Evolutionary conservation across 2,797 vertebrate genomes (phyloP).

Genomic region (Neoniphon sammara): DNA sequence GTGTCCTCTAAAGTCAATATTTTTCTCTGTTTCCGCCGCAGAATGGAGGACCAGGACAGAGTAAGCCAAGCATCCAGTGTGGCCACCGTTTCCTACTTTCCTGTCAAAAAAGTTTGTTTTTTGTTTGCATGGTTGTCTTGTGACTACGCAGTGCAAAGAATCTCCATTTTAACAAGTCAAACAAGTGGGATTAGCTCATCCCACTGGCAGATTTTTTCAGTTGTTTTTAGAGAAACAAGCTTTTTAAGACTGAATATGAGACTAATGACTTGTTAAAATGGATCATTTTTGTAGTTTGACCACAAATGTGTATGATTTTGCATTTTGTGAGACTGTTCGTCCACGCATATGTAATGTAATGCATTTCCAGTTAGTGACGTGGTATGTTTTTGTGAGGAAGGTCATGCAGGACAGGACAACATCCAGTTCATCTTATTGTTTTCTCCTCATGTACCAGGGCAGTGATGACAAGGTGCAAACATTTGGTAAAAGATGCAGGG

Average conservation of each 20-base stretch:
- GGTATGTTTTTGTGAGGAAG: constrained; percentile 1
- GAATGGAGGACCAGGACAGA: constrained; percentile 89
- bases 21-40: constrained; percentile 47
- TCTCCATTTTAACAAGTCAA: too few relatives aligned
- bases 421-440: constrained; percentile 40
- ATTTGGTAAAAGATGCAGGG: constrained; percentile 89
- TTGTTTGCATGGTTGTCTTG: not conserved
- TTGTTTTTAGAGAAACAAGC: too few relatives aligned
- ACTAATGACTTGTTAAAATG: too few relatives aligned
- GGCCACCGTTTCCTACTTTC: constrained; percentile 86
- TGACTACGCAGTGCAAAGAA: not conserved
- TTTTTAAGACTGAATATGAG: too few relatives aligned
- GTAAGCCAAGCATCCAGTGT: constrained; percentile 88
- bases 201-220: too few relatives aligned
- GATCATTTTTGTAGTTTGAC: too few relatives aligned
- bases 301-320: not conserved
- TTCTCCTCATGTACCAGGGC: constrained; percentile 55
- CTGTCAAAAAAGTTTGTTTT: constrained; percentile 79
- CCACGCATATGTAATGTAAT: not conserved
- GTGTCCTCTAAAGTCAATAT: constrained; percentile 11
- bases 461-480: constrained; percentile 83
- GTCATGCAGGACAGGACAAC: not conserved
- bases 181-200: too few relatives aligned
- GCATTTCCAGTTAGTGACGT: not conserved
- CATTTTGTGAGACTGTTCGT: not conserved